Base-by-base conservation (phyloP, 2,797 vertebrate species). In the Gymnoscopelus microlampas region DNA sequence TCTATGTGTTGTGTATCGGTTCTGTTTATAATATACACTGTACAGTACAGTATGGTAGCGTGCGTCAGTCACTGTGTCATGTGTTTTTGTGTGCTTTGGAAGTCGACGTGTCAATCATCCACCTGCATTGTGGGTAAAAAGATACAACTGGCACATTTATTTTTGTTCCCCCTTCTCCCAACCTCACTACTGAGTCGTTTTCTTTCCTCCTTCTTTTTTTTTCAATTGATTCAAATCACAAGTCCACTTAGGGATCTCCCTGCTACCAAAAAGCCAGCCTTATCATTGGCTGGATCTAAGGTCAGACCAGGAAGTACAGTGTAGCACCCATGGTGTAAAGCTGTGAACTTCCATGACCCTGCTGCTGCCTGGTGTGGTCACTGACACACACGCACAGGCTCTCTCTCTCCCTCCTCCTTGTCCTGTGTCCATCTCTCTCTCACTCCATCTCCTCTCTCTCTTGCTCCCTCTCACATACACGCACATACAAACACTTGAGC, bases 271-370 rank as follows among this genome's bases (percentile, higher is more conserved):
- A 74, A 60, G 60, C 35, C 51, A 53, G 78, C 64, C 61, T 64
- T 65, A 14, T 71, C 61, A 86, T 87, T 91, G 82, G 77, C 70
- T 23, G 51, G 63, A 51, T 53, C 70, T 39, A 35, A 0, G 7
- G 77, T 71, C 66, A 62, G 79, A 84, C 69, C 67, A 87, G 83
- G 85, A 88, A 91, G 85, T 83, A 19, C 19, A 19, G 19, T 19
- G 63, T 72, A 71, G 72, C 81, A 71, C 71, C 83, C 68, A 63
- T 68, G 72, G 80, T 86, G 85, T 80, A 85, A 76, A 81, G 84
- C 83, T 65, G 71, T 92, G 91, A 93, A 94, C 91, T 90, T 86
- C 81, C 77, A 47, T 90, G 92, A 95, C 92, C 92, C 84, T 65
- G 8, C 79, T 92, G 88, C 89, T 92, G 88, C 89, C 83, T 88